These are phyloP conservation scores for Aplysia californica DNA, from an alignment of 1,140 invertebrate species.

Conservation along the genomic window DNA sequence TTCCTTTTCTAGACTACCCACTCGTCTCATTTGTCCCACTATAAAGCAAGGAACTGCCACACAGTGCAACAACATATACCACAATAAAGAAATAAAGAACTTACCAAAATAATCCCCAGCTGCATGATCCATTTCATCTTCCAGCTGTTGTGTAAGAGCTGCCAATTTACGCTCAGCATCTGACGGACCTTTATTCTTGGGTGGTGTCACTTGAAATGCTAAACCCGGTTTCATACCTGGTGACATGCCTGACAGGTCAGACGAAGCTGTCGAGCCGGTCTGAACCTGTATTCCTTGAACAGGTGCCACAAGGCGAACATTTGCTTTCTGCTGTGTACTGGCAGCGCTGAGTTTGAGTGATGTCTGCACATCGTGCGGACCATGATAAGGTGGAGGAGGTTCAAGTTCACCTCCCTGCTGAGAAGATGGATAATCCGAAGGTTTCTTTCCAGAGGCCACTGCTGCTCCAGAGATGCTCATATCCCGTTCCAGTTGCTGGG, in stretches of 20 bases:
- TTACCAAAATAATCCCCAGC: conserved; percentile 97
- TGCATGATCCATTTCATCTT: conserved; percentile 85
- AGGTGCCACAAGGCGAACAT: conserved; percentile 36
- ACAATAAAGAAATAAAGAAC: conserved; percentile 39
- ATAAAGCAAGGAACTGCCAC: too few relatives aligned
- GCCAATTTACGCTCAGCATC: conserved; percentile 69
- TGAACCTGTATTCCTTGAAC: conserved; percentile 39
- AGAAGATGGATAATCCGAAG: conserved; percentile 35
- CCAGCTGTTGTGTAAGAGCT: conserved; percentile 67
- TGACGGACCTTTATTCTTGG: conserved; percentile 59
- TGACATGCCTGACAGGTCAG: conserved; percentile 14
- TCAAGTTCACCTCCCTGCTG: conserved; percentile 28
- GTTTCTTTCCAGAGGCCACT: conserved; percentile 31
- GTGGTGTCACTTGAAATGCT: conserved; percentile 88
- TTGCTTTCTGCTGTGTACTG: conserved; percentile 29
- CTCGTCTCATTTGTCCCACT: too few relatives aligned
- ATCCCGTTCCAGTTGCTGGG: conserved; percentile 66
- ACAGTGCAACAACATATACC: background rate
- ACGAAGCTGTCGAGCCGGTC: background rate
- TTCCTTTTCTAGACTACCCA: too few relatives aligned
- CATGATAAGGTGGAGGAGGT: conserved; percentile 65
- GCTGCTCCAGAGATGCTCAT: conserved; percentile 41
- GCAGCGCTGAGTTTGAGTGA: conserved; percentile 32
- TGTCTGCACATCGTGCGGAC: conserved; percentile 62
- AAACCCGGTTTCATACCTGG: conserved; percentile 73